phyloP scores from a whole-genome alignment of 2,113 vertebrate species.

The Panthera leo region DNA sequence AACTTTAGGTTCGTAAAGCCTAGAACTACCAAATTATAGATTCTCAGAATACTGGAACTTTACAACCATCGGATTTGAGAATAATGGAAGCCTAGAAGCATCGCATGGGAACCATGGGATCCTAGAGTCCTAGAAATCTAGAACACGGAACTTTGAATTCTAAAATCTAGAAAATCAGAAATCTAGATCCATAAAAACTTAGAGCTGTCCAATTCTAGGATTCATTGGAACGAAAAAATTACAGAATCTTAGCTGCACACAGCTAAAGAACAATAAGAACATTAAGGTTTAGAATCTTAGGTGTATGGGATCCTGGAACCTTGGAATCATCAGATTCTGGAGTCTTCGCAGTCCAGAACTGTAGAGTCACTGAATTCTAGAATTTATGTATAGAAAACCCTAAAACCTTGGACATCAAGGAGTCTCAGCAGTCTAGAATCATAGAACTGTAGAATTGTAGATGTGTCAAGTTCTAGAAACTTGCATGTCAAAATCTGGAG shows the following conservation, averaged over 20 bases:
- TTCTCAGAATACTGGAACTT: background rate
- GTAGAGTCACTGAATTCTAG: background rate
- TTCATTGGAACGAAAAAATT: background rate
- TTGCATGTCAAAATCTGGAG: background rate
- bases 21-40: background rate
- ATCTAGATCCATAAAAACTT: background rate
- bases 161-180: background rate
- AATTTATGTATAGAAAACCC: background rate
- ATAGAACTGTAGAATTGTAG: background rate
- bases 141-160: background rate
- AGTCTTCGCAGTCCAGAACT: background rate
- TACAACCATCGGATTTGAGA: background rate
- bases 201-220: background rate
- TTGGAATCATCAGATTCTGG: background rate
- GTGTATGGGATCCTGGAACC: background rate
- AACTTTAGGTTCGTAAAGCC: background rate
- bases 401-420: background rate
- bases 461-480: background rate
- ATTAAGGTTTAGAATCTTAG: background rate
- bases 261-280: background rate
- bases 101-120: background rate
- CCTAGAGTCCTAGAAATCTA: background rate
- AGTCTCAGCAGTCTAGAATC: background rate
- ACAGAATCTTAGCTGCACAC: background rate
- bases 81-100: background rate